Conservation (phyloP, 2,797 vertebrate genomes). For the Poliocrania exsul region DNA sequence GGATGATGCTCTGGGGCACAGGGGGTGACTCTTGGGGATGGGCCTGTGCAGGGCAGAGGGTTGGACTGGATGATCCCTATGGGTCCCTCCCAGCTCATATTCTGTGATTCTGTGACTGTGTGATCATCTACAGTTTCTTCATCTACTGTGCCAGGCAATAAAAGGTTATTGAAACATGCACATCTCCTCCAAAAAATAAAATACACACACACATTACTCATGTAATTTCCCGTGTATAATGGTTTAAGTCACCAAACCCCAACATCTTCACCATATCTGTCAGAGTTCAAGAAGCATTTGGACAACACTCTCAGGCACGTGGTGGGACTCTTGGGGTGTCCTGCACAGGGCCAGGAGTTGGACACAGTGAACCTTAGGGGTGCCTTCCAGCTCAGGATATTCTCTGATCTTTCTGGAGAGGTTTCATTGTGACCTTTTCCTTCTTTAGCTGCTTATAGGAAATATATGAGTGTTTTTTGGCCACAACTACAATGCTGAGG, state of each 20-base stretch:
- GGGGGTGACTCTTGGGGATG: too few species aligned
- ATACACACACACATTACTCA: fast-evolving
- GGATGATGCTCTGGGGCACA: neutral
- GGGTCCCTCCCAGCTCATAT: neutral
- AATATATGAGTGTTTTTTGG: neutral
- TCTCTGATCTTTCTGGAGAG: fast-evolving
- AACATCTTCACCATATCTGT: neutral
- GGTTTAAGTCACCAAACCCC: neutral
- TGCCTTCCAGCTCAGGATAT: neutral
- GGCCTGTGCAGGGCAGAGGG: neutral
- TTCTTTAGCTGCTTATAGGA: neutral
- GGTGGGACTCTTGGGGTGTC: neutral
- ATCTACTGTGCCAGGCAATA: neutral
- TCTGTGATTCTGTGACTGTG: neutral
- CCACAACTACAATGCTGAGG: neutral
- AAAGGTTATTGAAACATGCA: neutral
- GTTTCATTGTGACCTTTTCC: neutral
- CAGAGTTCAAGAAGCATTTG: neutral
- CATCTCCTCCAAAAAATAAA: neutral
- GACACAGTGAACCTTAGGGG: fast-evolving
- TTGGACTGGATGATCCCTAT: neutral
- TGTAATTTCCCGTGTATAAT: neutral
- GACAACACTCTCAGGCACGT: fast-evolving
- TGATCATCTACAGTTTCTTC: neutral
- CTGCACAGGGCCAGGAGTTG: neutral